Percentiles rank a stretch among this genome's conserved stretches.
Conservation (phyloP, 2,113 vertebrate genomes). For the Cromileptes altivelis region DNA sequence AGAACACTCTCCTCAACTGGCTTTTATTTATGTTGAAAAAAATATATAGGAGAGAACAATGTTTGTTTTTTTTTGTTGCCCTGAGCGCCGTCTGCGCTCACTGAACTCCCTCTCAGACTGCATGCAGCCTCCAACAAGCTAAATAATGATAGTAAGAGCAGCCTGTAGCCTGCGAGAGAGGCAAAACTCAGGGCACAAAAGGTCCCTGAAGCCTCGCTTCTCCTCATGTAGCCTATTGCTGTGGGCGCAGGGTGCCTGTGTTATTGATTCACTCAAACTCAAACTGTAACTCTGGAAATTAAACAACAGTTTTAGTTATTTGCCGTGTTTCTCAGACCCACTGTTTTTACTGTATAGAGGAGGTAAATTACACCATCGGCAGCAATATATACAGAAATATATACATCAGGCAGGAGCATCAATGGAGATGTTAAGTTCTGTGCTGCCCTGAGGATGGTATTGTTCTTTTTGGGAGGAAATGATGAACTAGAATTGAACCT, state of each 20-base stretch:
- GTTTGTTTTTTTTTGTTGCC: neutral
- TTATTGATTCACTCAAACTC: constrained; percentile 38
- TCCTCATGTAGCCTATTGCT: constrained; percentile 19
- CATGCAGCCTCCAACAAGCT: constrained; percentile 7
- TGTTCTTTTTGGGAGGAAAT: neutral
- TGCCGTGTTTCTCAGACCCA: too few relatives aligned
- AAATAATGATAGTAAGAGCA: constrained; percentile 17
- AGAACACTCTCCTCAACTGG: constrained; percentile 8
- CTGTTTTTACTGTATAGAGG: neutral
- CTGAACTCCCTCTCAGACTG: constrained; percentile 2
- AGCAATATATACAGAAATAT: neutral
- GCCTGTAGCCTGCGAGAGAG: neutral
- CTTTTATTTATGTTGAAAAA: constrained; percentile 22
- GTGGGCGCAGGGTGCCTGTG: neutral
- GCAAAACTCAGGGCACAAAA: constrained; percentile 9
- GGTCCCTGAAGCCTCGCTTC: constrained; percentile 14
- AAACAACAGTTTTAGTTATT: neutral
- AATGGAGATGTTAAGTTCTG: neutral
- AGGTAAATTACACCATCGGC: neutral
- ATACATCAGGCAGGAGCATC: neutral
- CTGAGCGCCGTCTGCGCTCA: neutral
- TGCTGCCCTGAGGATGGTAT: neutral
- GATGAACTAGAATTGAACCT: neutral
- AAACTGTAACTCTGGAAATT: constrained; percentile 8
- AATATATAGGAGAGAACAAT: neutral